phyloP scores from a whole-genome alignment of 2,797 vertebrate genomes.

The Pyrocephalus nanus region DNA sequence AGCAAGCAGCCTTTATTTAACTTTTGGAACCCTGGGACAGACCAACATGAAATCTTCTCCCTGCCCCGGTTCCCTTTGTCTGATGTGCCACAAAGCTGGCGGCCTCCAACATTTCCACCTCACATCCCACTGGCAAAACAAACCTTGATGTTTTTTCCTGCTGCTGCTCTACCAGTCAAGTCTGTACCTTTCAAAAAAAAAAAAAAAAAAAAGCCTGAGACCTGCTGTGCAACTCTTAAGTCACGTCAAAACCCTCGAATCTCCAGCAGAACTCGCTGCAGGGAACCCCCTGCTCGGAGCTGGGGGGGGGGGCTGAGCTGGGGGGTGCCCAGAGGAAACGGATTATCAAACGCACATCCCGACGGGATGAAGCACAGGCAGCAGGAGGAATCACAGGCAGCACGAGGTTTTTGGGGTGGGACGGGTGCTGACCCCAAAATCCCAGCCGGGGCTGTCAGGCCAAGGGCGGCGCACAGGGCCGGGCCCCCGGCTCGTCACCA shows the following conservation, averaged over 20 bases:
- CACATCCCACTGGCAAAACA: not conserved
- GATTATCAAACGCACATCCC: accelerated
- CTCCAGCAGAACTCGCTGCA: accelerated
- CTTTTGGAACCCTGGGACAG: accelerated
- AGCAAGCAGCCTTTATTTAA: not conserved
- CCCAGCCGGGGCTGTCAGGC: not conserved
- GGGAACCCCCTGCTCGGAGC: not conserved
- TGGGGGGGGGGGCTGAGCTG: too few relatives aligned
- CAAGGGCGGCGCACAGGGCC: not conserved
- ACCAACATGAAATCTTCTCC: accelerated
- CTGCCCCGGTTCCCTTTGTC: not conserved
- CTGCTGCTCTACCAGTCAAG: not conserved
- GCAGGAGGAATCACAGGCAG: not conserved
- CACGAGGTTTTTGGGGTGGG: not conserved
- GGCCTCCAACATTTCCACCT: not conserved
- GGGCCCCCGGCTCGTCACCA: too few relatives aligned
- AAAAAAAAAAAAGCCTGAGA: not conserved
- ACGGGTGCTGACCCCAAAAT: not conserved
- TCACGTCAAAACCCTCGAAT: accelerated
- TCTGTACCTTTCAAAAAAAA: not conserved
- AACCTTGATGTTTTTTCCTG: not conserved
- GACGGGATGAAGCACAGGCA: too few relatives aligned
- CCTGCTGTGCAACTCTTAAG: accelerated
- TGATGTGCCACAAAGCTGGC: not conserved
- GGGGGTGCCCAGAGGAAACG: accelerated